phyloP scores from a whole-genome alignment of 2,888 invertebrate genomes.

The Therioaphis trifolii region DNA sequence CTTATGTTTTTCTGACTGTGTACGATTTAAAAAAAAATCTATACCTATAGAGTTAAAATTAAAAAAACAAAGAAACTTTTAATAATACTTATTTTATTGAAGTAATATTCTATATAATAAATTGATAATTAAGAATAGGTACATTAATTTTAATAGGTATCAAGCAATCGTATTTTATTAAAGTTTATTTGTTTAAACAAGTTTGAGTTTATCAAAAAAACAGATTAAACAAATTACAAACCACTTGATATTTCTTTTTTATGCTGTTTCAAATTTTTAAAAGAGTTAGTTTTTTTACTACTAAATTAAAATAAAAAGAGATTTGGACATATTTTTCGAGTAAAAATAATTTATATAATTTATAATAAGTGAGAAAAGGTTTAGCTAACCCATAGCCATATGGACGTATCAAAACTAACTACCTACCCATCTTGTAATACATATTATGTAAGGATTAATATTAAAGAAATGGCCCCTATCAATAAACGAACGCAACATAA shows the following conservation, averaged over 20 bases:
- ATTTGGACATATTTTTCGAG: neutral
- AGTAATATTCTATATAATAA: too few relatives aligned
- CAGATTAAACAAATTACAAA: neutral
- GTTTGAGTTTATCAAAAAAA: neutral
- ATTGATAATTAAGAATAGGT: too few relatives aligned
- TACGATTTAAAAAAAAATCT: too few relatives aligned
- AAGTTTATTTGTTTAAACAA: constrained; percentile 35
- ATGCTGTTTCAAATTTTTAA: constrained; percentile 31
- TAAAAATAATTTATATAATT: constrained; percentile 2
- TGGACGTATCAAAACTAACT: constrained; percentile 42
- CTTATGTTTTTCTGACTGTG: too few relatives aligned
- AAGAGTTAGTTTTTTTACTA: neutral
- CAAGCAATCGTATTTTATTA: neutral
- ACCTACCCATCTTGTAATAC: constrained; percentile 16
- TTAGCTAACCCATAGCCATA: constrained; percentile 44
- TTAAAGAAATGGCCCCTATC: neutral
- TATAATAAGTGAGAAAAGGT: neutral
- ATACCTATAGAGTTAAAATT: too few relatives aligned
- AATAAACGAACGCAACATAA: neutral
- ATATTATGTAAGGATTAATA: constrained; percentile 23
- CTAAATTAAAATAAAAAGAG: constrained; percentile 15
- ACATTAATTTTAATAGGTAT: too few relatives aligned
- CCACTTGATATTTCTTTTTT: constrained; percentile 2
- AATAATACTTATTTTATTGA: too few relatives aligned
- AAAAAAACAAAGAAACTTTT: too few relatives aligned